These are phyloP conservation scores for Choristoneura rosaceana DNA, from an alignment of 2,888 invertebrate species.

Conservation along the genomic window DNA sequence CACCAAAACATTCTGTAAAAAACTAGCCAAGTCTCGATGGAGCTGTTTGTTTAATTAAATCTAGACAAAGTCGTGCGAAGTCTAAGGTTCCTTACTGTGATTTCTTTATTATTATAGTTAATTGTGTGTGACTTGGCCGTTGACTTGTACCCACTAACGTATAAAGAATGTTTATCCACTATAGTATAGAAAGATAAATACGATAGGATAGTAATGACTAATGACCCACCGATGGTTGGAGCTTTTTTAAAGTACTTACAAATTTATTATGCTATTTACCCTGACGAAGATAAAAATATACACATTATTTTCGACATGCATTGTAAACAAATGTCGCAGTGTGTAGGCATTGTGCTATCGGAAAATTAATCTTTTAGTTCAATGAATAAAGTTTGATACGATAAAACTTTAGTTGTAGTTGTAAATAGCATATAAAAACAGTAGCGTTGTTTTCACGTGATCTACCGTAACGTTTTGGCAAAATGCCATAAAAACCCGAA, in stretches of 20 bases:
- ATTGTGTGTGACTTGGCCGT: too few relatives aligned
- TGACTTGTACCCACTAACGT: too few relatives aligned
- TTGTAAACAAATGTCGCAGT: not conserved
- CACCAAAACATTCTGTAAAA: too few relatives aligned
- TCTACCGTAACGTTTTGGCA: not conserved
- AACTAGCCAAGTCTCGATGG: too few relatives aligned
- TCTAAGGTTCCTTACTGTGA: too few relatives aligned
- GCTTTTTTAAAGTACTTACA: not conserved
- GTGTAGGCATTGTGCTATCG: not conserved
- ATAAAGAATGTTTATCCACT: too few relatives aligned
- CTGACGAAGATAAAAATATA: not conserved
- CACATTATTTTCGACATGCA: not conserved
- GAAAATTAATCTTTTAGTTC: not conserved
- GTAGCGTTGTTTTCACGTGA: slow-evolving; percentile 26
- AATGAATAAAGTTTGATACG: not conserved
- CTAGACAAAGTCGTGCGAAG: too few relatives aligned
- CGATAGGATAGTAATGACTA: too few relatives aligned
- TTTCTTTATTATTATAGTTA: too few relatives aligned
- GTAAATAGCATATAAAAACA: slow-evolving; percentile 9
- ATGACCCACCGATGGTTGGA: too few relatives aligned
- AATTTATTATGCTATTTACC: not conserved
- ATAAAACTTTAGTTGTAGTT: not conserved
- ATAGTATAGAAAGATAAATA: too few relatives aligned
- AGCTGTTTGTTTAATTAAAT: too few relatives aligned
- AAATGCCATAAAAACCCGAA: not conserved